Conservation (phyloP, 2,797 vertebrate species). For the Arremon aurantiirostris region DNA sequence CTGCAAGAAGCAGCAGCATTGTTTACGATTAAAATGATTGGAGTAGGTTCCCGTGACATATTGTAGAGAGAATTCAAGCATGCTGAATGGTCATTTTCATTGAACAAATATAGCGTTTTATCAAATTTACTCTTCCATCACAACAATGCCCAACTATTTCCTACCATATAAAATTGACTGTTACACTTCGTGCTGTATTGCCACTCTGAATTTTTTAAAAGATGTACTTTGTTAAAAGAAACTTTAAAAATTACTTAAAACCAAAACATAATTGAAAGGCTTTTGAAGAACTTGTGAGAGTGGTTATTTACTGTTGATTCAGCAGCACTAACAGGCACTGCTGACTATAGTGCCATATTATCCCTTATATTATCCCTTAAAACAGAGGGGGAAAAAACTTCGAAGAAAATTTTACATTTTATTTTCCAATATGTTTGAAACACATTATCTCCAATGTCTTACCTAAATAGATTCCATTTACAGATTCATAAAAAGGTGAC, state of each 20-base stretch:
- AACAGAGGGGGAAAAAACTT: accelerated
- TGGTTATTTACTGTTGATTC: not conserved
- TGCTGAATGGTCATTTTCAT: conserved; percentile 44
- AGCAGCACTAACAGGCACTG: not conserved
- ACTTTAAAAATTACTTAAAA: not conserved
- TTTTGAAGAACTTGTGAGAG: not conserved
- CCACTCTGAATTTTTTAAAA: not conserved
- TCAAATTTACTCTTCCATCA: not conserved
- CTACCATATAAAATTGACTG: not conserved
- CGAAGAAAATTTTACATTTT: not conserved
- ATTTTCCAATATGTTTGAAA: not conserved
- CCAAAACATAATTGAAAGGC: not conserved
- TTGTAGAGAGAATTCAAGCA: conserved; percentile 51
- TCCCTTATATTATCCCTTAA: not conserved
- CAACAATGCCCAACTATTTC: not conserved
- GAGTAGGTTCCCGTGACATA: conserved; percentile 61
- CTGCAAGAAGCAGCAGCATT: conserved; percentile 65
- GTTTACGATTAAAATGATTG: conserved; percentile 70
- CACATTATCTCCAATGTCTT: not conserved
- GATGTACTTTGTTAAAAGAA: not conserved
- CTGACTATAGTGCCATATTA: not conserved
- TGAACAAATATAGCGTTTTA: conserved; percentile 40
- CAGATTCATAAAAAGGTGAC: not conserved
- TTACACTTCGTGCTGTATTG: not conserved
- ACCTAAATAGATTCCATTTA: not conserved